phyloP scores from a whole-genome alignment of 2,888 invertebrate species.

The Neria commutata region DNA sequence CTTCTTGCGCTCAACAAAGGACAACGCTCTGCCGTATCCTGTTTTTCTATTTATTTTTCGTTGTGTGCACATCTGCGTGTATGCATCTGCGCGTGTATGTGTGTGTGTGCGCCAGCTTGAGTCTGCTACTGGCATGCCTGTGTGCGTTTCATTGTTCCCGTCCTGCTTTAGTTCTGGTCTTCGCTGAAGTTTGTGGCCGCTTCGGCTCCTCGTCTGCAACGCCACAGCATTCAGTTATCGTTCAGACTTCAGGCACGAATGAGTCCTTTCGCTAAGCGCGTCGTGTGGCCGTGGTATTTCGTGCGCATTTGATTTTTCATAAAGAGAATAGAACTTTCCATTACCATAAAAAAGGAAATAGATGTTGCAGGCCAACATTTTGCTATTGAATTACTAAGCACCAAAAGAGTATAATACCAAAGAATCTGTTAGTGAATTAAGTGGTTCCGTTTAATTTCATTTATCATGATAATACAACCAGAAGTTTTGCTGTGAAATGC shows the following conservation, averaged over 20 bases:
- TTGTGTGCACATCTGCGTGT: slow-evolving; percentile 9
- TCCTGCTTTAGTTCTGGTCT: slow-evolving; percentile 13
- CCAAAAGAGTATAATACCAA: slow-evolving; percentile 17
- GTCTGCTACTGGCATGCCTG: slow-evolving; percentile 14
- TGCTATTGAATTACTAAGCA: slow-evolving; percentile 8
- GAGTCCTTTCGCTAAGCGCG: slow-evolving; percentile 34
- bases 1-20: slow-evolving; percentile 2
- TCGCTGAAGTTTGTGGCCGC: slow-evolving; percentile 39
- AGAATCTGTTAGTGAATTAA: slow-evolving; percentile 10
- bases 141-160: slow-evolving; percentile 27
- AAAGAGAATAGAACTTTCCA: background rate
- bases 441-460: too few species aligned
- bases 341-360: slow-evolving; percentile 16
- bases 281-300: background rate
- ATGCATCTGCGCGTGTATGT: slow-evolving; percentile 27
- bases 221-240: slow-evolving; percentile 45
- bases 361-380: slow-evolving; percentile 41
- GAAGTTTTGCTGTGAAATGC: too few species aligned
- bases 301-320: slow-evolving; percentile 29
- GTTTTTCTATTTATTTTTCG: background rate
- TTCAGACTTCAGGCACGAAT: slow-evolving; percentile 55
- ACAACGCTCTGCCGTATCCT: slow-evolving; percentile 4
- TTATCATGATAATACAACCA: too few species aligned
- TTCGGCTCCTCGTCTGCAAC: slow-evolving; percentile 26
- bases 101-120: background rate